These are phyloP conservation scores for Ceratosolen solmsi DNA, from an alignment of 1,140 invertebrate species.

Conservation along the genomic window DNA sequence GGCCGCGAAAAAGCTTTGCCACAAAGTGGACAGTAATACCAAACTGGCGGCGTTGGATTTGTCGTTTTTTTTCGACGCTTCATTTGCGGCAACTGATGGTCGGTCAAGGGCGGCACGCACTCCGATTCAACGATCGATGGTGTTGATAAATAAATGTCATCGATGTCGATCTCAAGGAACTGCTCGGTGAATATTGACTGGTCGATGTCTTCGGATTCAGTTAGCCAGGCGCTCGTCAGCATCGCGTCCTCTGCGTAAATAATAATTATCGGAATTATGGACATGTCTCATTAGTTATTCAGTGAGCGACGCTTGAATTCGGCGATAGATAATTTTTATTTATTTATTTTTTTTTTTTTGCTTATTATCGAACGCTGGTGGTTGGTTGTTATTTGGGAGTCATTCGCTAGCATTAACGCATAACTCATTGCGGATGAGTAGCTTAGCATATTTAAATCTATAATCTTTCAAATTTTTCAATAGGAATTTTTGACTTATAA, in stretches of 20 bases:
- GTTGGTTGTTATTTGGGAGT: no score
- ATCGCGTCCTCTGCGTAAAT: constrained; percentile 29
- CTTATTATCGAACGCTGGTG: no score
- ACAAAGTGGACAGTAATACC: constrained; percentile 1
- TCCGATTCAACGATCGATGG: constrained; percentile 10
- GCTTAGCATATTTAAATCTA: no score
- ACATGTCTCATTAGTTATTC: no score
- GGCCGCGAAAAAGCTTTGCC: constrained; percentile 26
- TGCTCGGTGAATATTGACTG: constrained; percentile 4
- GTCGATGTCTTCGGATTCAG: not conserved
- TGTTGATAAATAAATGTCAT: constrained; percentile 11
- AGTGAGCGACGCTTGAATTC: no score
- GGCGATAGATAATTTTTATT: no score
- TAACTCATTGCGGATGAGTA: no score
- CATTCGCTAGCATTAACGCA: no score
- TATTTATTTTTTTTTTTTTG: no score
- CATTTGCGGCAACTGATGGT: not conserved
- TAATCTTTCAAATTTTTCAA: no score
- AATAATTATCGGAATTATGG: not conserved
- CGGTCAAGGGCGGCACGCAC: not conserved
- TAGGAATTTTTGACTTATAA: no score
- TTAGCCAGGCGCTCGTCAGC: constrained; percentile 28
- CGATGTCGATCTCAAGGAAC: constrained; percentile 21
- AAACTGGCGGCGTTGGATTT: not conserved
- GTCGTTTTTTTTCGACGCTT: not conserved